Base-by-base conservation (phyloP, 2,113 vertebrate genomes). In the Scophthalmus maximus region DNA sequence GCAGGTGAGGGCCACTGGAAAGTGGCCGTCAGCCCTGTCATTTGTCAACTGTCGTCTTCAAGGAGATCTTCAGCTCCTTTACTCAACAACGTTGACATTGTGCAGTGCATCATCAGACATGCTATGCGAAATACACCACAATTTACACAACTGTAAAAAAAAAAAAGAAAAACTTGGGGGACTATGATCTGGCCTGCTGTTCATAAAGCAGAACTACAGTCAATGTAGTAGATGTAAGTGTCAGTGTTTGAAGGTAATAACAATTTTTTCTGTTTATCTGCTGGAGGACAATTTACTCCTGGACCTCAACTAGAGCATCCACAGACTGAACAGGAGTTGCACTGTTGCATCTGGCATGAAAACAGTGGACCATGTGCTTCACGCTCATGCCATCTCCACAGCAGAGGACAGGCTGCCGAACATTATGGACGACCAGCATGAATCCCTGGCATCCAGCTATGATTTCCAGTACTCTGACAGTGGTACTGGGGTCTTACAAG, bases 371-470 rank as follows among this genome's bases (percentile, higher is more conserved):
- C 86, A 83, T 88, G 81, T 83, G 84, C 75, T 83, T 46, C 42
- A 26, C 2, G 26, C 71, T 81, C 51, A 63, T 56, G 78, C 79
- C 83, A 85, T 88, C 73, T 32, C 73, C 47, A 62, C 75, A 70
- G 66, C 74, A 52, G 79, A 81, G 76, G 69, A 80, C 84, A 79
- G 81, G 70, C 83, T 86, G 89, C 59, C 23, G 55, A 74, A 82
- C 81, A 84, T 85, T 89, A 82, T 82, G 87, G 86, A 82, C 17
- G 32, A 87, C 47, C 87, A 91, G 87, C 79, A 38, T 78, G 87
- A 82, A 56, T 87, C 78, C 79, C 56, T 73, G 82, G 79, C 82
- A 83, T 72, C 68, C 67, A 6, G 38, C 42, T 15, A 26, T 8
- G 72, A 38, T 69, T 78, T 61, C 66, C 47, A 78, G 50, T 69